A percentile compares a stretch with the other conserved stretches of the same genome.
These are phyloP conservation scores for Brienomyrus brachyistius DNA, from an alignment of 2,113 vertebrate genomes.

Conservation along the genomic window DNA sequence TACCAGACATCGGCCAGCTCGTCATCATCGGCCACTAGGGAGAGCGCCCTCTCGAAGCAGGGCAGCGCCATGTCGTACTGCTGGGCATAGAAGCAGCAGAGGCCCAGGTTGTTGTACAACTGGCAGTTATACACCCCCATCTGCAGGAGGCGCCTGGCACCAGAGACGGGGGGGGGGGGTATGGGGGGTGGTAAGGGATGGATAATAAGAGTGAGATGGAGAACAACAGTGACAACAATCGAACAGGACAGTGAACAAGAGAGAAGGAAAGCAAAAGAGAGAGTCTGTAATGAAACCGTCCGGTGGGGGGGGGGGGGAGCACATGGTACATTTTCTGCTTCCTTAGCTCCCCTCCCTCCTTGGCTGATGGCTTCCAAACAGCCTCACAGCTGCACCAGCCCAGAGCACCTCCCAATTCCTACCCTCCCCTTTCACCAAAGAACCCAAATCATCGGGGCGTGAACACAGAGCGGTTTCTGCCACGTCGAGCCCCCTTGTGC, in stretches of 20 bases:
- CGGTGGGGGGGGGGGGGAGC: background rate
- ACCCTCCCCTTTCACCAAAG: background rate
- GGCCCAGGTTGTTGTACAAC: conserved; percentile 93
- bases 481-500: background rate
- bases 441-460: background rate
- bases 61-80: conserved; percentile 96
- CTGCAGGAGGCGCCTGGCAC: conserved; percentile 80
- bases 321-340: background rate
- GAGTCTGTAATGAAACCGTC: background rate
- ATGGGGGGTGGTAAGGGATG: background rate
- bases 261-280: background rate
- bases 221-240: background rate
- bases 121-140: conserved; percentile 97
- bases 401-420: background rate
- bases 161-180: background rate
- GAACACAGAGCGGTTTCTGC: background rate
- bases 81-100: conserved; percentile 96
- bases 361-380: background rate
- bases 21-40: conserved; percentile 78
- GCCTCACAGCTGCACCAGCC: background rate
- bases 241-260: background rate
- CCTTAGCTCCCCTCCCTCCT: background rate
- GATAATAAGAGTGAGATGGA: background rate
- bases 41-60: conserved; percentile 85
- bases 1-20: conserved; percentile 95